Evolutionary conservation across 2,888 invertebrate genomes (phyloP).

Genomic region (Dynastes grantii): DNA sequence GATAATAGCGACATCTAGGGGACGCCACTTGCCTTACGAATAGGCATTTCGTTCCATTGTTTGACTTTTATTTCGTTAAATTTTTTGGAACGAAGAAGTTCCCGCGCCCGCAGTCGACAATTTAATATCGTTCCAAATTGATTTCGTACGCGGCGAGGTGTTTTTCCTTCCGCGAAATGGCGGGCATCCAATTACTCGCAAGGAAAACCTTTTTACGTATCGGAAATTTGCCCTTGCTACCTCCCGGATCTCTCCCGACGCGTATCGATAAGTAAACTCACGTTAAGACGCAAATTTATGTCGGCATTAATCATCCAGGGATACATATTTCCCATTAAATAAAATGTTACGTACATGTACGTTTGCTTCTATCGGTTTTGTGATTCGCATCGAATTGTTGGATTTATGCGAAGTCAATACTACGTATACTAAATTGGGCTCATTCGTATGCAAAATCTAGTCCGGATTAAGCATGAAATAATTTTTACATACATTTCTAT

Average conservation of each 20-base stretch:
- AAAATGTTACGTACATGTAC: not conserved
- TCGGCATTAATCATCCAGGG: constrained; percentile 29
- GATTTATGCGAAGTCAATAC: not conserved
- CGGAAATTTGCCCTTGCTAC: constrained; percentile 15
- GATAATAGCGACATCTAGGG: constrained; percentile 31
- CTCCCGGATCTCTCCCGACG: not conserved
- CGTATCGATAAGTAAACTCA: constrained; percentile 38
- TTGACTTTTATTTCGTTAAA: constrained; percentile 45
- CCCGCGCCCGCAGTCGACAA: constrained; percentile 17
- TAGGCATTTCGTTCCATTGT: constrained; percentile 41
- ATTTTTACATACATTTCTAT: not conserved
- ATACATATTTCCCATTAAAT: constrained; percentile 1
- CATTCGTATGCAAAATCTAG: not conserved
- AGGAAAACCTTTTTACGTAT: constrained; percentile 34
- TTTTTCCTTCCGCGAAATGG: not conserved
- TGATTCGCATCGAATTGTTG: not conserved
- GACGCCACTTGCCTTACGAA: constrained; percentile 22
- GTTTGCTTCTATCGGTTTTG: not conserved
- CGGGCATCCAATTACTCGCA: constrained; percentile 20
- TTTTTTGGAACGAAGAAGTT: constrained; percentile 26
- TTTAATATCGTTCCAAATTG: constrained; percentile 44
- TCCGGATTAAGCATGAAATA: not conserved
- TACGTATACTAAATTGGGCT: not conserved
- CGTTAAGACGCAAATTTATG: constrained; percentile 38
- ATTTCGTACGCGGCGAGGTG: constrained; percentile 27